Conservation (phyloP, 2,888 invertebrate genomes). For the Galeruca laticollis region DNA sequence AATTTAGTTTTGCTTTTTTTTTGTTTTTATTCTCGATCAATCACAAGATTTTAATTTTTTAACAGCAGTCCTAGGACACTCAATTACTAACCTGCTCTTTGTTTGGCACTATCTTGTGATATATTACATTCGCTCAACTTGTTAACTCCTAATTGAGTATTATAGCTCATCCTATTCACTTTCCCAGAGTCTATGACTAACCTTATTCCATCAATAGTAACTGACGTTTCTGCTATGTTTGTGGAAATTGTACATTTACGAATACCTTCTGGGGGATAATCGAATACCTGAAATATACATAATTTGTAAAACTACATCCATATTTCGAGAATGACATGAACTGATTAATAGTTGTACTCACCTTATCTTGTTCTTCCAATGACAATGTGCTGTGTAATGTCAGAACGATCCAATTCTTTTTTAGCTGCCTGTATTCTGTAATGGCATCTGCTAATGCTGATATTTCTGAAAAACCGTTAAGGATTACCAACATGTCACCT, state of each 20-base stretch:
- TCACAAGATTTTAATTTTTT: too few species aligned
- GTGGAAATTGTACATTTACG: constrained; percentile 98
- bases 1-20: too few species aligned
- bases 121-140: constrained; percentile 95
- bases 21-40: too few species aligned
- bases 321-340: not conserved
- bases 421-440: constrained; percentile 81
- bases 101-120: constrained; percentile 87
- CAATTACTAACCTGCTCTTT: constrained; percentile 74
- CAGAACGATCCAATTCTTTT: constrained; percentile 91
- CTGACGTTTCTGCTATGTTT: constrained; percentile 98
- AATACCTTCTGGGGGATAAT: constrained; percentile 93
- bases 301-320: not conserved
- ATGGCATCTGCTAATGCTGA: constrained; percentile 88
- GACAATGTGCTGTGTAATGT: constrained; percentile 94
- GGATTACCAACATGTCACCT: constrained; percentile 94
- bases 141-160: constrained; percentile 90
- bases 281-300: constrained; percentile 71
- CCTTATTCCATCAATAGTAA: constrained; percentile 97
- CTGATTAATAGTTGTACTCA: constrained; percentile 54
- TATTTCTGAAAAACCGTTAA: constrained; percentile 93
- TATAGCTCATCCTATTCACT: constrained; percentile 97
- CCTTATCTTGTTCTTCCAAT: constrained; percentile 95
- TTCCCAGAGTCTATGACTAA: constrained; percentile 96
- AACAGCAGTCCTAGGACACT: too few species aligned